Evolutionary conservation across 2,797 vertebrate genomes (phyloP), one percentile per base, ranked within the genome.

Genomic region (Brotogeris chrysoptera): DNA sequence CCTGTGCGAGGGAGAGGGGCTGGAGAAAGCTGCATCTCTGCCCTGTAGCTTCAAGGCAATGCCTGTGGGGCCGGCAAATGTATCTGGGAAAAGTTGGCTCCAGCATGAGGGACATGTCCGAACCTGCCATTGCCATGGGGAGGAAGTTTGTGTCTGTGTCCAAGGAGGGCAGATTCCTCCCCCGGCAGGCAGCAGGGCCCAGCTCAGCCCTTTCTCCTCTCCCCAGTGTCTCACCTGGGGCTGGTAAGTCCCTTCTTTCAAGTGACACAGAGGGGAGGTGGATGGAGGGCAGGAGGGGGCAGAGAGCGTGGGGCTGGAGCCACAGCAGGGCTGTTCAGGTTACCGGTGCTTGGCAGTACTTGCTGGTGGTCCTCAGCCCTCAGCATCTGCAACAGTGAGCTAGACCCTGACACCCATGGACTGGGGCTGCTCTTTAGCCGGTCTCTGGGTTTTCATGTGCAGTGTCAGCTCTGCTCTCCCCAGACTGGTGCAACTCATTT

Each of bases 91-190:
- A 53, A 43, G n/a, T 72, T 77, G 60, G 19, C 52, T 65, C 43
- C 1, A 3, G 41, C 4, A 0, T 0, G 0, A 80, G 30, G 46
- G 74, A 69, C 92, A 32, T 0, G 70, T 92, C 88, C 1, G 4
- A 86, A 72, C 94, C 55, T 93, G 94, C 57, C 0, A 32, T 96
- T 94, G 80, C 93, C 90, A 96, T 78, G 86, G 92, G 38, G 83
- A 96, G 66, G 16, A 52, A 57, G 89, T 91, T 95, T 96, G 82
- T 44, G 74, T 83, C 55, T 0, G 0, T 49, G 46, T 10, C 15
- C 1, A 1, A 32, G 32, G 25, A 88, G 32, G 34, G 34, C 44
- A 86, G 5, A 36, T 68, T 88, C 34, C 28, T 78, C 27, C 43
- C 39, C 39, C 25, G 27, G 72, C 3, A 28, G 80, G 63, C 81